Evolutionary conservation across 2,797 vertebrate genomes (phyloP), one percentile per base, ranked within the genome.

Genomic region (Ceyx erithaca): DNA sequence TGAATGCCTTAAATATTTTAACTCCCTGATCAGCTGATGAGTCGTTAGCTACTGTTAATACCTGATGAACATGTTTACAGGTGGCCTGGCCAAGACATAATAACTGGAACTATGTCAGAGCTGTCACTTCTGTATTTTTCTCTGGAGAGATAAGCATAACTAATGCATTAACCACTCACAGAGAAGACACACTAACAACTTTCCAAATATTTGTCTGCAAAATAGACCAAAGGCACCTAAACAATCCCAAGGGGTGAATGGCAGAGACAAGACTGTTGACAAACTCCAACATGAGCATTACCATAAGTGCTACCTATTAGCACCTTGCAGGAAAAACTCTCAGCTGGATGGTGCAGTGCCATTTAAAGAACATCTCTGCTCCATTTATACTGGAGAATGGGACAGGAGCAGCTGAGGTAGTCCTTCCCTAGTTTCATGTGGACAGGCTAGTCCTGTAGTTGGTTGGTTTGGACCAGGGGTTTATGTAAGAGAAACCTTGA

Each of bases 51-150:
- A 66, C 85, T 86, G 79, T 58, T 89, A 73, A 17, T 67, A 51
- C 21, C 61, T 52, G 89, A 55, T 68, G 89, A 95, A 80, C 64
- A 14, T 28, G 57, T 80, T 71, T 81, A 52, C 95, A 94, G 91
- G 90, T 93, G 52, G 52, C 33, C 80, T 76, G 92, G 76, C 81
- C 25, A 59, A 92, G 71, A 16, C 51, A 63, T 19, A 80, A 31
- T 8, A 59, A 51, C 69, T 78, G 92, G 62, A 89, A 82, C 46
- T 10, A 37, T 25, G 79, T 82, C 81, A 90, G 78, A 58, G 73
- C 26, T 84, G 59, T 31, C 69, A 35, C 51, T 66, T 80, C 11
- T 73, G 52, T 48, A 30, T 49, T 87, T 84, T 61, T 3, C 28
- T 59, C 62, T 57, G 78, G 71, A 70, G 21, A 78, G 72, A 87